These are phyloP conservation scores for Odontothrips loti DNA, from an alignment of 2,888 invertebrate species.

Conservation along the genomic window DNA sequence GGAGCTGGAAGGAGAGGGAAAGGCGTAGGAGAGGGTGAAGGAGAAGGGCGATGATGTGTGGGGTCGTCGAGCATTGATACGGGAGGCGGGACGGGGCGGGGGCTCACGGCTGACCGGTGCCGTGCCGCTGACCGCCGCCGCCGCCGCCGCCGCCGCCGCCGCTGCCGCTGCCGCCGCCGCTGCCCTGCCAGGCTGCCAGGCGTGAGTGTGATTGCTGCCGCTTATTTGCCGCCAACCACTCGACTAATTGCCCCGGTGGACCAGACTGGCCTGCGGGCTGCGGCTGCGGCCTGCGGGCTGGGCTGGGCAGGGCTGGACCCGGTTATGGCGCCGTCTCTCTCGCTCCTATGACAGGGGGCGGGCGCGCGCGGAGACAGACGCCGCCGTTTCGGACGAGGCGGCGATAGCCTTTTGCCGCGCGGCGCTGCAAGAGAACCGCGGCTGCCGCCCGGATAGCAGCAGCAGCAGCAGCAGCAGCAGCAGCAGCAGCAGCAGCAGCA, in stretches of 20 bases:
- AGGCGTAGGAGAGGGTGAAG: neutral
- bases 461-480: no score
- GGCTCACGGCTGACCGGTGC: neutral
- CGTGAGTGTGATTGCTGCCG: slow-evolving; percentile 11
- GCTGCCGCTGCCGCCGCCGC: neutral
- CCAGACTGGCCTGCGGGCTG: neutral
- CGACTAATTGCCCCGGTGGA: slow-evolving; percentile 14
- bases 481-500: no score
- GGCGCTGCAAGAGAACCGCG: no score
- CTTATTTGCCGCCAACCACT: slow-evolving; percentile 5
- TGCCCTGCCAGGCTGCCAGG: neutral
- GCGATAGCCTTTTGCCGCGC: no score
- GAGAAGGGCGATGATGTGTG: neutral
- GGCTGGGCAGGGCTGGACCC: neutral
- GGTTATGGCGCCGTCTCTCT: neutral
- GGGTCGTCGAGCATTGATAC: slow-evolving; percentile 11
- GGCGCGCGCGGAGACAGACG: neutral
- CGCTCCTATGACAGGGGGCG: neutral
- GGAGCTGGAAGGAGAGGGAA: neutral
- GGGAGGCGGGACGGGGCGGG: neutral
- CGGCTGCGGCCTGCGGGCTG: neutral
- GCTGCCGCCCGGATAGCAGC: no score
- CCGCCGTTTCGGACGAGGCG: no score
- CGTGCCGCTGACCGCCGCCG: neutral
- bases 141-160: neutral